Conservation (phyloP, 1,140 invertebrate genomes). For the Brachionus asplanchnoidis region DNA sequence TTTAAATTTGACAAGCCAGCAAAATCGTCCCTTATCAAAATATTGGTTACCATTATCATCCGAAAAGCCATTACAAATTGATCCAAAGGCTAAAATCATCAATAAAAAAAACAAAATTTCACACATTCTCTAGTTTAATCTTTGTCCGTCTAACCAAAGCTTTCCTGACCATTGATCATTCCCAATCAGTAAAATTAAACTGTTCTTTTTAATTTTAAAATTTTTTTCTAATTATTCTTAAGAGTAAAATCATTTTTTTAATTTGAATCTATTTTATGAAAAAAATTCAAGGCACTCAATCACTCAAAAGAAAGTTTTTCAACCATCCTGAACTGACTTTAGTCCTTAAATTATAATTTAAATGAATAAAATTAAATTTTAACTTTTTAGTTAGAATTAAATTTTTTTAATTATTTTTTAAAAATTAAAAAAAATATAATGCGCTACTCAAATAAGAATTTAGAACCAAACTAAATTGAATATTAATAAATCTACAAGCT, state of each 20-base stretch:
- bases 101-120: neutral
- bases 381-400: neutral
- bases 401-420: neutral
- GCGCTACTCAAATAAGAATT: neutral
- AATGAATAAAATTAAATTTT: neutral
- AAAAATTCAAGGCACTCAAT: too few relatives aligned
- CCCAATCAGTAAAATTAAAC: neutral
- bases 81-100: neutral
- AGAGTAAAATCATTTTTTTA: too few relatives aligned
- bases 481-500: neutral
- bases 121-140: neutral
- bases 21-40: neutral
- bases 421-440: neutral
- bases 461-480: neutral
- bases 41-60: neutral
- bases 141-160: neutral
- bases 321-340: too few relatives aligned
- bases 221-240: too few relatives aligned
- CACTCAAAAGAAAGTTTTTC: too few relatives aligned
- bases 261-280: too few relatives aligned
- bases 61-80: neutral
- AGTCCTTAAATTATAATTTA: too few relatives aligned
- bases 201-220: neutral
- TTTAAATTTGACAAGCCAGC: neutral
- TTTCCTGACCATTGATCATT: neutral